Evolutionary conservation across 92 coral and sea anemone species (phyloP).

Genomic region (Parazoanthus swiftii): DNA sequence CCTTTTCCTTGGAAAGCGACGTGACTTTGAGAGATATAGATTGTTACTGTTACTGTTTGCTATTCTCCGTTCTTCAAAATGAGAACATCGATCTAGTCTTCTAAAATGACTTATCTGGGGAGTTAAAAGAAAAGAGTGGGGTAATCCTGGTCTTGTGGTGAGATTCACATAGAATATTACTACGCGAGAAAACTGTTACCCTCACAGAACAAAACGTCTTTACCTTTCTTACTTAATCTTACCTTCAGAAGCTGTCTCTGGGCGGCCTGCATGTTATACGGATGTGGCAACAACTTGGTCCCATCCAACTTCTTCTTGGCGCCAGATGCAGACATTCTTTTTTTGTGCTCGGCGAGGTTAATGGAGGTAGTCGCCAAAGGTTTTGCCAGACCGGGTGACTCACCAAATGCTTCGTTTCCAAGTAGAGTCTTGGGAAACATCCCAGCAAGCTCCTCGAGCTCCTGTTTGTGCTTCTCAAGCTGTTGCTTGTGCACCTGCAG

Average conservation of each 20-base stretch:
- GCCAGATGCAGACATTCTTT: conserved; percentile 38
- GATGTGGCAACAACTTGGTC: background rate
- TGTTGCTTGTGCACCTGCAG: conserved; percentile 93
- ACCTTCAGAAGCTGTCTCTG: conserved; percentile 43
- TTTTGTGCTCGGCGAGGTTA: conserved; percentile 79
- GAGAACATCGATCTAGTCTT: no score
- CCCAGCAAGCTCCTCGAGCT: conserved; percentile 92
- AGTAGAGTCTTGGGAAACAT: conserved; percentile 68
- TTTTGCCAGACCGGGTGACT: conserved; percentile 12
- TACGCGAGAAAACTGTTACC: background rate
- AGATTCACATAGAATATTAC: no score
- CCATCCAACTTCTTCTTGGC: conserved; percentile 27
- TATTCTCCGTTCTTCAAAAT: no score
- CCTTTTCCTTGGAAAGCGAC: no score
- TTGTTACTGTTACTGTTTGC: no score
- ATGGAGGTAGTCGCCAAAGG: conserved; percentile 49
- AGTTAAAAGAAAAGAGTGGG: no score
- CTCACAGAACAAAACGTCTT: background rate
- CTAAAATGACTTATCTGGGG: no score
- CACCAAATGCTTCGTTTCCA: conserved; percentile 44
- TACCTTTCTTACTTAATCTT: background rate
- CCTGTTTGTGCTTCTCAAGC: conserved; percentile 97
- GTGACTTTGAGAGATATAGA: no score
- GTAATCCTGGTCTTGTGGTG: no score
- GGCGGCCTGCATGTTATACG: conserved; percentile 34